A percentile compares a stretch with the other conserved stretches of the same genome.
phyloP scores from a whole-genome alignment of 2,888 invertebrate species.

The Oscheius onirici region DNA sequence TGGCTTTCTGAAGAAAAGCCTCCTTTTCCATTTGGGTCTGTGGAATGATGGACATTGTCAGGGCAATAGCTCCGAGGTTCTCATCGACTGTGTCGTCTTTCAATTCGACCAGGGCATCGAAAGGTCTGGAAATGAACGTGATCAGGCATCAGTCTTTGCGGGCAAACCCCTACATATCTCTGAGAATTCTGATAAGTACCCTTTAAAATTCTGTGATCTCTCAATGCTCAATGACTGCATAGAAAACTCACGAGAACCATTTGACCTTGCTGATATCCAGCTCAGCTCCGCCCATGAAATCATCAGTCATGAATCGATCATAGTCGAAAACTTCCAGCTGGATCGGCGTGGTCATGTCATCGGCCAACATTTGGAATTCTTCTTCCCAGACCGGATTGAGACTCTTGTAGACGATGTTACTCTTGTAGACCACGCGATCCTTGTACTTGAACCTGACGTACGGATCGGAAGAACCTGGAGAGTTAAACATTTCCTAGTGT shows the following conservation, averaged over 20 bases:
- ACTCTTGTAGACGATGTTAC: constrained; percentile 90
- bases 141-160: no score
- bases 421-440: constrained; percentile 85
- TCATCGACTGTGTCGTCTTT: constrained; percentile 72
- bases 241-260: constrained; percentile 62
- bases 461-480: constrained; percentile 68
- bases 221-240: no score
- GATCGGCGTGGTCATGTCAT: constrained; percentile 85
- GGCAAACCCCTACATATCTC: no score
- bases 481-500: not conserved
- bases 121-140: not conserved
- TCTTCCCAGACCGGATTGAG: constrained; percentile 99
- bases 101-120: constrained; percentile 11
- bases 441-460: constrained; percentile 70
- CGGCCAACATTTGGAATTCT: constrained; percentile 88
- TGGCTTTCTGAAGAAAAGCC: constrained; percentile 49
- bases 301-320: constrained; percentile 90
- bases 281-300: constrained; percentile 93
- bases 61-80: constrained; percentile 83
- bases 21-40: constrained; percentile 85
- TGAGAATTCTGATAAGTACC: no score
- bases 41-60: constrained; percentile 88
- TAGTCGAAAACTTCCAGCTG: constrained; percentile 90
- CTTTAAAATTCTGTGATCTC: no score
- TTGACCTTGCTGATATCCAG: constrained; percentile 78